These are phyloP conservation scores for Xiphophorus couchianus DNA, from an alignment of 2,113 vertebrate genomes.

Conservation along the genomic window DNA sequence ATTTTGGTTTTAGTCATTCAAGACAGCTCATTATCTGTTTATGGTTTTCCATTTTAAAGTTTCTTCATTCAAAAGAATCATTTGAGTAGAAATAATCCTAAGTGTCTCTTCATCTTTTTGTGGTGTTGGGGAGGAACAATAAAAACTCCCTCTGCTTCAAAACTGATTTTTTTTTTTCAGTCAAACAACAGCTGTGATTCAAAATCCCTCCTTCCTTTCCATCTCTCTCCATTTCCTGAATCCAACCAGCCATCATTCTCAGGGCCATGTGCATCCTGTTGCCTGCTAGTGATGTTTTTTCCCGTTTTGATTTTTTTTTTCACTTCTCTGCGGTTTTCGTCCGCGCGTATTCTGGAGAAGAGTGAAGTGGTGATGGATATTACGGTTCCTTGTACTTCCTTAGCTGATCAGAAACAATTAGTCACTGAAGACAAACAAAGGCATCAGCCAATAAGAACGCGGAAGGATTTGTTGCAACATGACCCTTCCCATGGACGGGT, in stretches of 20 bases:
- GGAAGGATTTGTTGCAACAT: neutral
- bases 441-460: neutral
- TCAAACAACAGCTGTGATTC: slow-evolving; percentile 65
- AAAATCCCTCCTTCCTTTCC: slow-evolving; percentile 65
- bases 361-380: slow-evolving; percentile 14
- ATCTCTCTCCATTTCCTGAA: slow-evolving; percentile 76
- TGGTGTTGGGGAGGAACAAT: slow-evolving; percentile 53
- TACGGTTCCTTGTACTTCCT: neutral
- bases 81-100: neutral
- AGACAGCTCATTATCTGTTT: neutral
- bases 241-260: slow-evolving; percentile 67
- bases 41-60: neutral
- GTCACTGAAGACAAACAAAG: slow-evolving; percentile 3
- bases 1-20: neutral
- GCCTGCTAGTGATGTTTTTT: slow-evolving; percentile 65
- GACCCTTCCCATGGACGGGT: neutral
- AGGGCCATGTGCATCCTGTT: slow-evolving; percentile 79
- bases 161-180: slow-evolving; percentile 56
- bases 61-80: neutral
- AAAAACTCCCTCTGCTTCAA: slow-evolving; percentile 52
- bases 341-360: slow-evolving; percentile 9
- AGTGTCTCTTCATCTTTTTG: slow-evolving; percentile 21
- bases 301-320: slow-evolving; percentile 19
- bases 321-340: slow-evolving; percentile 15
- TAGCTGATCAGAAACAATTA: neutral